Percentiles rank a stretch among this genome's conserved stretches.
phyloP scores from a whole-genome alignment of 2,113 vertebrate genomes.

The Callorhinus ursinus region DNA sequence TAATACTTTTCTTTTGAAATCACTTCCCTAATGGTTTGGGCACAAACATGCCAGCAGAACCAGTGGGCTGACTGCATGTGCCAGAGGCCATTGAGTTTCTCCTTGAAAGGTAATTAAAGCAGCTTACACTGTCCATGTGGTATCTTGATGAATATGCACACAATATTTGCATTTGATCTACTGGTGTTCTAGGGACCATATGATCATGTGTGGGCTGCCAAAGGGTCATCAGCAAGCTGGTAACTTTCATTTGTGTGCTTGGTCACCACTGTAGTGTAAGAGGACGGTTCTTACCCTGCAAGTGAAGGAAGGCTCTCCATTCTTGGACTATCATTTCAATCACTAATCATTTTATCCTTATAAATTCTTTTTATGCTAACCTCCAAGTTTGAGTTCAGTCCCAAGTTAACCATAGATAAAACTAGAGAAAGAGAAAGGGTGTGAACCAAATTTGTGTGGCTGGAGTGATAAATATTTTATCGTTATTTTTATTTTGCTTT shows the following conservation, averaged over 20 bases:
- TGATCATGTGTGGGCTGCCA: conserved; percentile 42
- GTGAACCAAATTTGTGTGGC: not conserved
- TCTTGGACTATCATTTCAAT: not conserved
- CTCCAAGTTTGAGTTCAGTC: not conserved
- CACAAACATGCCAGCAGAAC: conserved; percentile 30
- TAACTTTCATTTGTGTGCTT: not conserved
- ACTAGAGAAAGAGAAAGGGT: not conserved
- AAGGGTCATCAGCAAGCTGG: conserved; percentile 12
- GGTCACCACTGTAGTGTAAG: not conserved
- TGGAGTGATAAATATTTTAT: not conserved
- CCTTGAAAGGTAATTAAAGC: conserved; percentile 69
- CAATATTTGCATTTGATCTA: conserved; percentile 63
- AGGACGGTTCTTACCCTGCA: not conserved
- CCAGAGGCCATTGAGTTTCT: conserved; percentile 42
- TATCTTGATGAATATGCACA: conserved; percentile 61
- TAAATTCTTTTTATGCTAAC: not conserved
- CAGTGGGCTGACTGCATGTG: not conserved
- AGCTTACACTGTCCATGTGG: conserved; percentile 53
- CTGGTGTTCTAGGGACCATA: conserved; percentile 12
- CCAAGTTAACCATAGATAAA: not conserved
- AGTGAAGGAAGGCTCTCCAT: not conserved
- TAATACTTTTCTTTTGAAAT: conserved; percentile 53
- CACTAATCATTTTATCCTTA: not conserved
- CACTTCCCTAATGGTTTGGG: conserved; percentile 40
- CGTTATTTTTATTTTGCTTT: not conserved